Conservation (phyloP, 1,140 invertebrate species). For the Drosophila guanche region DNA sequence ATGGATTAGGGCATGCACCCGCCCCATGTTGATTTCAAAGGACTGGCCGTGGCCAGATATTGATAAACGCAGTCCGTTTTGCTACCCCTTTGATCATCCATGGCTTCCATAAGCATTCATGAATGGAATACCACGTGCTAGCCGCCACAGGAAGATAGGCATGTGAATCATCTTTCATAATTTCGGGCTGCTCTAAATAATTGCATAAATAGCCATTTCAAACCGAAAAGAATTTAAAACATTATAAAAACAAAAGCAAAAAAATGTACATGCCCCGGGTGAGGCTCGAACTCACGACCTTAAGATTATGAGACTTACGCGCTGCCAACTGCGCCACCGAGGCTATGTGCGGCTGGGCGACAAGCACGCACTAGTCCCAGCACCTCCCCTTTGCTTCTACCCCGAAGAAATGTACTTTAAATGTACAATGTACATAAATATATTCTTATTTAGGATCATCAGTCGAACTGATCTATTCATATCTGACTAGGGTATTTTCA, state of each 20-base stretch:
- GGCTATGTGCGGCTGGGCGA: conserved; percentile 83
- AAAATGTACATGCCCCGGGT: conserved; percentile 89
- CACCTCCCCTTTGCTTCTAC: not conserved
- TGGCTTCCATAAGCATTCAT: too few relatives aligned
- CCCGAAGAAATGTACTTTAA: conserved; percentile 1
- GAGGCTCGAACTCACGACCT: conserved; percentile 98
- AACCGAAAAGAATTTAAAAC: conserved; percentile 1
- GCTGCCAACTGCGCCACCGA: conserved; percentile 97
- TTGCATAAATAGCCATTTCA: not conserved
- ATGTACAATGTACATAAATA: too few relatives aligned
- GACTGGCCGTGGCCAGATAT: not conserved
- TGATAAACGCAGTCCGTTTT: too few relatives aligned
- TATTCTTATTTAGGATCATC: too few relatives aligned
- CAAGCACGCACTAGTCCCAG: conserved; percentile 1
- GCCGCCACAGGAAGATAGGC: too few relatives aligned
- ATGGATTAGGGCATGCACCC: conserved; percentile 23
- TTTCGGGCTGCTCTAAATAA: too few relatives aligned
- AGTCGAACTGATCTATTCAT: too few relatives aligned
- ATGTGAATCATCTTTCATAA: too few relatives aligned
- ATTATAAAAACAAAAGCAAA: conserved; percentile 14
- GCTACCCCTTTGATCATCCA: too few relatives aligned
- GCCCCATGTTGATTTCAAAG: conserved; percentile 17
- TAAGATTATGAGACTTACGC: conserved; percentile 99
- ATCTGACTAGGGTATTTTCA: too few relatives aligned
- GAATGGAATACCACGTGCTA: too few relatives aligned